Evolutionary conservation across 1,140 invertebrate genomes (phyloP), one percentile per base, ranked within the genome.

Genomic region (Samia ricini): DNA sequence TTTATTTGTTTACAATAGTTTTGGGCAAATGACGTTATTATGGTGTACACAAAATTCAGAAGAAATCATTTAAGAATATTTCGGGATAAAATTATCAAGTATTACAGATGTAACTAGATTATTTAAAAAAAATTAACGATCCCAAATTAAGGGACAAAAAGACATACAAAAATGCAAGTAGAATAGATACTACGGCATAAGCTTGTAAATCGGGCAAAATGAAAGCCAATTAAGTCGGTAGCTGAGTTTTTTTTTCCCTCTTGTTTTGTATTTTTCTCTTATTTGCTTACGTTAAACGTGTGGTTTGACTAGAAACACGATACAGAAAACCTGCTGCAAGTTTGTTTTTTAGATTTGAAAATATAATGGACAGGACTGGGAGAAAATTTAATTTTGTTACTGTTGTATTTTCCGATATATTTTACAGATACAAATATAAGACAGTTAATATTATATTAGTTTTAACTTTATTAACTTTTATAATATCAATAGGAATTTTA

Each of bases 201-300:
- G 33, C 4, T 15, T 42, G 4, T 4, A 21, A 52, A 52, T 2
- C 51, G 20, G 51, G 51, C n/a, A 52, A 52, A 52, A 52, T 52
- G 21, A 52, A 52, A 52, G 51, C 51, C 51, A 52, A 52, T 52
- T 52, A 42, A 52, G 51, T 23, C 20, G 51, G 51, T 52, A 22
- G 4, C 51, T 5, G 20, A 10, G 20, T 52, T 52, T 52, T 52
- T 23, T n/a, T n/a, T n/a, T n/a, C n/a, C n/a, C 20, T 52, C 20
- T 20, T 21, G 20, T 22, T 10, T 20, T 12, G 23, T 23, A 52
- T 52, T 52, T n/a, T 21, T 52, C 51, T 23, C 15, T 21, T 52
- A 52, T 52, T 52, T 52, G 51, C 51, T 52, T 52, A 52, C 51
- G 51, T 52, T 22, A 22, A 52, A 52, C 20, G 19, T 52, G 23